Conservation (phyloP, 2,888 invertebrate species). For the Liposcelis brunnea region DNA sequence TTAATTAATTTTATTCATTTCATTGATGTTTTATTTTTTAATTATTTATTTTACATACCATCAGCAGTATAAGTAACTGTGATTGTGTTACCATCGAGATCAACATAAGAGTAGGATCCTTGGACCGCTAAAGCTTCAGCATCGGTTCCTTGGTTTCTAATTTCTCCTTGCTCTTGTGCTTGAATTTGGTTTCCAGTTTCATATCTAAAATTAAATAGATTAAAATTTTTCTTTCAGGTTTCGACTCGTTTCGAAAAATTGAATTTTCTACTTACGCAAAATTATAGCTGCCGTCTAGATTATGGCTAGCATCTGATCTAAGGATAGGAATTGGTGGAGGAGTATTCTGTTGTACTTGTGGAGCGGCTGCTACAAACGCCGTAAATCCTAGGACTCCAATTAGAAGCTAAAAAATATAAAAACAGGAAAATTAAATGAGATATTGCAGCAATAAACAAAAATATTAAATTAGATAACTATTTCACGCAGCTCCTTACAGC, state of each 20-base stretch:
- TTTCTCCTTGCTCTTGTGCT: constrained; percentile 13
- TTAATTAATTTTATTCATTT: neutral
- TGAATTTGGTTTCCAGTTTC: constrained; percentile 16
- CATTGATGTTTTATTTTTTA: neutral
- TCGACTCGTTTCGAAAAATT: constrained; percentile 2
- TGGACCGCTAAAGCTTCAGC: constrained; percentile 12
- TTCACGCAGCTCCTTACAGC: too few relatives aligned
- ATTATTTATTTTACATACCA: constrained; percentile 3
- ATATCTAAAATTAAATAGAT: constrained; percentile 11
- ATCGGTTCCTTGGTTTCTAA: constrained; percentile 12
- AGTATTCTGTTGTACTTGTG: constrained; percentile 8
- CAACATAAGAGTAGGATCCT: constrained; percentile 15
- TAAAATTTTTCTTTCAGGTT: constrained; percentile 1
- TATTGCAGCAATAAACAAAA: too few relatives aligned
- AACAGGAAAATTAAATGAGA: too few relatives aligned
- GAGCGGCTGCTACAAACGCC: constrained; percentile 9
- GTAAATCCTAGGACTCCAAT: constrained; percentile 11
- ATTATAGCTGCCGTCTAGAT: constrained; percentile 13
- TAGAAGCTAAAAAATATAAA: constrained; percentile 7
- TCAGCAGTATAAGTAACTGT: constrained; percentile 3
- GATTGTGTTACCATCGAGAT: constrained; percentile 13
- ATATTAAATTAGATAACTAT: too few relatives aligned
- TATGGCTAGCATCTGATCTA: constrained; percentile 12
- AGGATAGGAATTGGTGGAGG: constrained; percentile 15
- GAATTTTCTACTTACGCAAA: constrained; percentile 12